Percentiles rank a stretch among this genome's conserved stretches.
Evolutionary conservation across 2,888 invertebrate species (phyloP).

Genomic region (Cephus spinipes): DNA sequence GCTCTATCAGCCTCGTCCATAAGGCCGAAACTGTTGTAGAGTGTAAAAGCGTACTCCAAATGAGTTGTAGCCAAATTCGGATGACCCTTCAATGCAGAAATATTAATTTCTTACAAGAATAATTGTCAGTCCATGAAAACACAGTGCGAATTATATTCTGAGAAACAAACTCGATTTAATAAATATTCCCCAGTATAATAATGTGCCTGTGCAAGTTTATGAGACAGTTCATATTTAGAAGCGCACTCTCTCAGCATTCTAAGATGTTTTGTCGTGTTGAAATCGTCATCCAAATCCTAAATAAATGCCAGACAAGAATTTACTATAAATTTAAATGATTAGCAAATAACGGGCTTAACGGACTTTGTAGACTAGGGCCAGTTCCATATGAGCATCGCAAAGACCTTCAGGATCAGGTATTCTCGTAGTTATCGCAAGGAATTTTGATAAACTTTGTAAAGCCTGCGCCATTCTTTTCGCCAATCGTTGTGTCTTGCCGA

Average conservation of each 20-base stretch:
- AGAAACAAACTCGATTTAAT: constrained; percentile 37
- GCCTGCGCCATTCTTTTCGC: constrained; percentile 37
- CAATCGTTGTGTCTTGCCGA: constrained; percentile 42
- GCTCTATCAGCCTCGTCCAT: constrained; percentile 42
- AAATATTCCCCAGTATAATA: constrained; percentile 50
- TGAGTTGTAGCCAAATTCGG: constrained; percentile 42
- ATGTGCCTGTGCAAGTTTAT: constrained; percentile 51
- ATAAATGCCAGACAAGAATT: not conserved
- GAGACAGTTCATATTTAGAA: constrained; percentile 28
- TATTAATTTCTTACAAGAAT: not conserved
- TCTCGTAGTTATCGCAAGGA: constrained; percentile 41
- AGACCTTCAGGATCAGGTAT: constrained; percentile 41
- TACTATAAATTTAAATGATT: not conserved
- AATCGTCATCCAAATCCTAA: constrained; percentile 42
- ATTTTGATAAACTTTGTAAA: constrained; percentile 41
- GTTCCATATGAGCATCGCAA: constrained; percentile 47
- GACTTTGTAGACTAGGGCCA: constrained; percentile 51
- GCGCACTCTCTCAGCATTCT: constrained; percentile 38
- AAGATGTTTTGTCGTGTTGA: constrained; percentile 43
- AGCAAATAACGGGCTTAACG: not conserved
- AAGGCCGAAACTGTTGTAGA: constrained; percentile 37
- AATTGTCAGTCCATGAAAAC: not conserved
- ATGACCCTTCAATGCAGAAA: constrained; percentile 32
- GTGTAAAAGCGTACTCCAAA: constrained; percentile 41
- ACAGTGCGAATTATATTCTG: not conserved